Conservation (phyloP, 2,113 vertebrate genomes). For the Ictalurus punctatus region DNA sequence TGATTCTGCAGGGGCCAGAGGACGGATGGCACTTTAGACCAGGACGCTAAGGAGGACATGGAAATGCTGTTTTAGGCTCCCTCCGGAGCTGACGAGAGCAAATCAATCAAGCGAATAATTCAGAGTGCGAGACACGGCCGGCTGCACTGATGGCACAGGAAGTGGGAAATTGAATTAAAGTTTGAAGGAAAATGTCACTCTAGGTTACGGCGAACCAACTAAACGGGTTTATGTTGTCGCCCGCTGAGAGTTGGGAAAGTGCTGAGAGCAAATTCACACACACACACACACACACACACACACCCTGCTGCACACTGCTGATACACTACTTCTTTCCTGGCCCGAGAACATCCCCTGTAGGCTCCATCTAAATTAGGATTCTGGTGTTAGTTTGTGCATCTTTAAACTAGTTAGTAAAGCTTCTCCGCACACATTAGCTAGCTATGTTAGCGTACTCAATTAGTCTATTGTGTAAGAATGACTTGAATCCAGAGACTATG, state of each 20-base stretch:
- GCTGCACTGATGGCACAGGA: conserved; percentile 83
- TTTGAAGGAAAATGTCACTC: conserved; percentile 90
- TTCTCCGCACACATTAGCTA: neutral
- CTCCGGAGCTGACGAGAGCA: conserved; percentile 64
- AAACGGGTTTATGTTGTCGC: conserved; percentile 76
- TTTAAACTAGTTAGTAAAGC: neutral
- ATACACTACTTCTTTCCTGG: neutral
- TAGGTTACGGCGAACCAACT: conserved; percentile 78
- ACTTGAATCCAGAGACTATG: neutral
- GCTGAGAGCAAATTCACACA: conserved; percentile 72
- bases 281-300: conserved; percentile 15
- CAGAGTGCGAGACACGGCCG: conserved; percentile 78
- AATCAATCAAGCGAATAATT: conserved; percentile 87
- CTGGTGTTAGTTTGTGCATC: neutral
- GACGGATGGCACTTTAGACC: conserved; percentile 64
- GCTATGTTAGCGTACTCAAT: neutral
- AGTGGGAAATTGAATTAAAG: conserved; percentile 90
- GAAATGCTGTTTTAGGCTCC: conserved; percentile 73
- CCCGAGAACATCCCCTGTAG: neutral
- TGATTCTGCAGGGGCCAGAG: conserved; percentile 55
- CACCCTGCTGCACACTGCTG: neutral
- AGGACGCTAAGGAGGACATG: conserved; percentile 54
- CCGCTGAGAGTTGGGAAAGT: conserved; percentile 74
- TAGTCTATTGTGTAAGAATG: neutral
- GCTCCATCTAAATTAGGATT: neutral